These are phyloP conservation scores for Festucalex cinctus DNA, from an alignment of 2,113 vertebrate genomes.

Conservation along the genomic window DNA sequence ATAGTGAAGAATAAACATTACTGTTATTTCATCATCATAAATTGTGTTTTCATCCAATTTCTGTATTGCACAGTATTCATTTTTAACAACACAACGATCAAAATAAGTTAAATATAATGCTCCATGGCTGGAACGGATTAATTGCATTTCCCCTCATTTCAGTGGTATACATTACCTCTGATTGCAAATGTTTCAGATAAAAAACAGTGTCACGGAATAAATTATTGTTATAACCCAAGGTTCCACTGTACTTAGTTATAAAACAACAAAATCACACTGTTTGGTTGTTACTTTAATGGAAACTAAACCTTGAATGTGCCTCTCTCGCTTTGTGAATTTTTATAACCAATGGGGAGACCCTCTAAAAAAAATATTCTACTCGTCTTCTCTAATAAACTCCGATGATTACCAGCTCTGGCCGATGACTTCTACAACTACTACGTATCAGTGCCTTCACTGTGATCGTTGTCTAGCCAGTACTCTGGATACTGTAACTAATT, in stretches of 20 bases:
- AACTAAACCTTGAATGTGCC: constrained; percentile 19
- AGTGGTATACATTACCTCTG: too few species aligned
- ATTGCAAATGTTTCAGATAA: too few species aligned
- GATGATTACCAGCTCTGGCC: constrained; percentile 46
- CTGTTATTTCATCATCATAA: too few species aligned
- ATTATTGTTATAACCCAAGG: too few species aligned
- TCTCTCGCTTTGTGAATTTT: constrained; percentile 14
- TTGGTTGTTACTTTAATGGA: background rate
- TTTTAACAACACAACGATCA: too few species aligned
- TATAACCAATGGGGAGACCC: constrained; percentile 11
- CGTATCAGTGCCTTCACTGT: constrained; percentile 46
- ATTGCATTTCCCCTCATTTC: too few species aligned
- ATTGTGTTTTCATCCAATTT: too few species aligned
- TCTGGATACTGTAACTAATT: constrained; percentile 72
- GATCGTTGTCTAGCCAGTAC: constrained; percentile 36
- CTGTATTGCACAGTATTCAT: too few species aligned
- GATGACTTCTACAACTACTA: constrained; percentile 41
- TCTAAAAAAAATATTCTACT: constrained; percentile 35
- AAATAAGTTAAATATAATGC: too few species aligned
- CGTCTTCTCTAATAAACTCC: constrained; percentile 44
- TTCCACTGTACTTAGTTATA: background rate
- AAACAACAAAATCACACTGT: background rate
- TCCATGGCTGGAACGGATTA: too few species aligned
- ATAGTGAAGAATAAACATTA: too few species aligned
- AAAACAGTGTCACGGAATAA: too few species aligned